Evolutionary conservation across 2,888 invertebrate species (phyloP), one percentile per base, ranked within the genome.

Genomic region (Drosophila formosana): DNA sequence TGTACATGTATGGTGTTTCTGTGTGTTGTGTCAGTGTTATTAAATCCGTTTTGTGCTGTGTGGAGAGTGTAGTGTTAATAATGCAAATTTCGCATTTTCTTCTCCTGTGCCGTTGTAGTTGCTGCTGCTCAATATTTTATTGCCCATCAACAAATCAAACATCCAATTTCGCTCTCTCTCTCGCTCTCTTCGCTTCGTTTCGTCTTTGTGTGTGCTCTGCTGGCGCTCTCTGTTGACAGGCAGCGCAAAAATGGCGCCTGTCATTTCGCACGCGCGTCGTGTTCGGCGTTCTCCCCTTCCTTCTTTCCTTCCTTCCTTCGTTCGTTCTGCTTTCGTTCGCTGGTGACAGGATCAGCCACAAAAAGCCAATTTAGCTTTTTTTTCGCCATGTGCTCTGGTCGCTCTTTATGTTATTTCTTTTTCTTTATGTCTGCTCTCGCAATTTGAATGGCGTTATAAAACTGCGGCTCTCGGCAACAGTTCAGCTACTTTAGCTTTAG

Each of bases 181-280:
- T 64, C 3, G 5, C 11, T 26, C 46, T 57, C 26, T 56, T 9
- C 18, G 41, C 11, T 26, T 50, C 39, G 13, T 50, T 41, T 56
- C 52, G 32, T n/a, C 32, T 45, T 25, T 49, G 45, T 47, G 58
- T 51, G 58, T 18, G 18, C 18, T 18, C 26, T 61, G 52, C 37
- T 61, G 52, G 50, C 41, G 28, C 11, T 69, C 55, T 56, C 50
- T 56, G 46, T 72, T 57, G 63, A 53, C 52, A 70, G 71, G 34
- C 66, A 60, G 37, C 62, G 65, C 45, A 60, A 80, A 80, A 83
- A 81, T 81, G 81, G 84, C 81, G 81, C 68, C 57, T 75, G 80
- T 83, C 80, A 82, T 49, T 64, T 80, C 64, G 58, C 67, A 74
- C 62, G 73, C 76, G 76, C 68, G 77, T 74, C 64, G 55, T 43